Base-by-base conservation (phyloP, 2,113 vertebrate species). In the Paramormyrops kingsleyae region DNA sequence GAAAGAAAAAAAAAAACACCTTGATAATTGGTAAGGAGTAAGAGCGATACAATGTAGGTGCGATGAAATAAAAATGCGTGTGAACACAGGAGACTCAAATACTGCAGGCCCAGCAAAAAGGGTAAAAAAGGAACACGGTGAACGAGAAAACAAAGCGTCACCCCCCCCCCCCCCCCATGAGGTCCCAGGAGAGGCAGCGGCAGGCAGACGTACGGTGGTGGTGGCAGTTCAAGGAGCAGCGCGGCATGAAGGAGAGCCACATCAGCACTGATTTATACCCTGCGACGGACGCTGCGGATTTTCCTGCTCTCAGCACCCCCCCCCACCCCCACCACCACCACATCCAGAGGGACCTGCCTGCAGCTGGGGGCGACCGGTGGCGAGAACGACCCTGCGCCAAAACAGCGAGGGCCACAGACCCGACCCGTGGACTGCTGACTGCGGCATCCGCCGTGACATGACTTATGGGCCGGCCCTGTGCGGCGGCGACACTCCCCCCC, bases 211-310 rank as follows among this genome's bases (percentile, higher is more conserved):
- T 53, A 59, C 12, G 5, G 74, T 56, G 24, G 42, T 31, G 42
- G 74, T 1, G 88, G 88, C 50, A 56, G 90, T 91, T 91, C 44
- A 90, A 95, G 93, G 93, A 93, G 95, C 95, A 94, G 93, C 94
- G 94, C 94, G 93, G 96, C 95, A 96, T 89, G 89, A 89, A 89
- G 89, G 80, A 83, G 77, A 89, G 50, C 39, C 13, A 3, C 27
- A 5, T 24, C 80, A 93, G 93, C 93, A 92, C 94, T 95, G 95
- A 96, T 96, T 95, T 94, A 96, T 94, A 95, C 95, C 93, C 94
- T 88, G 90, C 92, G 90, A 92, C 91, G 93, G 93, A 95, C 95
- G 95, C 92, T 31, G 94, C 94, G 95, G n/a, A 31, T 27, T 86
- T 31, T 90, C 83, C 56, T 52, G 27, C 53, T 12, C 87, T 90